Evolutionary conservation across 2,113 vertebrate species (phyloP).

Genomic region (Passer montanus): DNA sequence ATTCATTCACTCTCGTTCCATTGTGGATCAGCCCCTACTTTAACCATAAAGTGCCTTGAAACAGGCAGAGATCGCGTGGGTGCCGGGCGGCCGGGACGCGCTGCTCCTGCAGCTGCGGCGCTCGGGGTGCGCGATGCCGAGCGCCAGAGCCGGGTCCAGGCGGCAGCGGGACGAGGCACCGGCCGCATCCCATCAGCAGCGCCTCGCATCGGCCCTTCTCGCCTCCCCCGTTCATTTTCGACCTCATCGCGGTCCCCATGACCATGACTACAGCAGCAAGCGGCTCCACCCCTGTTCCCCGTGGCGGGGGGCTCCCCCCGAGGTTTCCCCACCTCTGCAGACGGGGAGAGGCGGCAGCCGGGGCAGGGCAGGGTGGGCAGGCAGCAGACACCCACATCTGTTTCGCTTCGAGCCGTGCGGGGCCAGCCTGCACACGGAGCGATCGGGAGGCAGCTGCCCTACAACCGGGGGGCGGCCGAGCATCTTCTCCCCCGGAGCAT

Average conservation of each 20-base stretch:
- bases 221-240: neutral
- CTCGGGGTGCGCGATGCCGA: neutral
- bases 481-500: neutral
- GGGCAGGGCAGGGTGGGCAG: neutral
- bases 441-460: neutral
- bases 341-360: neutral
- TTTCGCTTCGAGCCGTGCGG: neutral
- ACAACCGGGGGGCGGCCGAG: neutral
- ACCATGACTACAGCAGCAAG: neutral
- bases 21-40: neutral
- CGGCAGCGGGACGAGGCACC: neutral
- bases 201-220: neutral
- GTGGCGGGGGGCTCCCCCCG: neutral
- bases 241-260: neutral
- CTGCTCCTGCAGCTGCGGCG: neutral
- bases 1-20: neutral
- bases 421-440: neutral
- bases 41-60: neutral
- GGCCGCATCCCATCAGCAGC: neutral
- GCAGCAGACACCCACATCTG: neutral
- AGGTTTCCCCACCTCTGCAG: neutral
- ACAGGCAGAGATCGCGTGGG: neutral
- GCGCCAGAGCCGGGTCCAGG: neutral
- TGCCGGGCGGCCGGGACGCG: neutral
- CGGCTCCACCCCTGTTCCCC: neutral